Base-by-base conservation (phyloP, 2,888 invertebrate species). In the Cheilosia scutellata region DNA sequence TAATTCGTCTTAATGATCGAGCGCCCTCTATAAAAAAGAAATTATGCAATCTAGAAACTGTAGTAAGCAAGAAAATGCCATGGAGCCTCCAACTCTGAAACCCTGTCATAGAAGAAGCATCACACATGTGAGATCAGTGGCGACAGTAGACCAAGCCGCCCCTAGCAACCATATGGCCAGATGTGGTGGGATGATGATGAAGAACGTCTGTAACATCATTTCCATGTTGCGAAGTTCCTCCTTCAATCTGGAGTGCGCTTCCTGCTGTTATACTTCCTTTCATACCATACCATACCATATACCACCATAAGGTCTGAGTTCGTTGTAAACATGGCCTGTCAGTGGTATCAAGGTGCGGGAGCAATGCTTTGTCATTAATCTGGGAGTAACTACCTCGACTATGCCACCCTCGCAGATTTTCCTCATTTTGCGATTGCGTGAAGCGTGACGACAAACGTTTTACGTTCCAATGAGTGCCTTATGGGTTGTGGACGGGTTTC, bases 391-490 rank as follows among this genome's bases (percentile, higher is more conserved):
- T 42, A 72, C 72, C 53, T 51, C 72, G 4, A 37, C 37, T 37
- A 25, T 33, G 44, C 71, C 71, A 71, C 71, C 72, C 62, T 62
- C 60, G 20, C 49, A 47, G 37, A 49, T 37, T 72, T 78, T 77
- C 77, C 68, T 72, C 71, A 82, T 82, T 77, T 71, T 40, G 44
- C 53, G 33, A 25, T 2, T 72, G 31, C 72, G 25, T 62, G 49
- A 63, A 72, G 82, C 82, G 42, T 78, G 66, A 77, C 82, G 62
- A 53, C 40, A 25, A 58, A 71, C 58, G 76, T 25, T 65, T 65
- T 58, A 71, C 63, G 76, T 83, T 78, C 82, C 78, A 74, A 72
- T 72, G 82, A 66, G 78, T 83, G 78, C 62, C 6, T 66, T 83
- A 78, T 83, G 72, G 66, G 65, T 51, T 72, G 31, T 71, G 62